Percentiles rank a stretch among this genome's conserved stretches.
Evolutionary conservation across 2,113 vertebrate genomes (phyloP).

Genomic region (Ellobius talpinus): DNA sequence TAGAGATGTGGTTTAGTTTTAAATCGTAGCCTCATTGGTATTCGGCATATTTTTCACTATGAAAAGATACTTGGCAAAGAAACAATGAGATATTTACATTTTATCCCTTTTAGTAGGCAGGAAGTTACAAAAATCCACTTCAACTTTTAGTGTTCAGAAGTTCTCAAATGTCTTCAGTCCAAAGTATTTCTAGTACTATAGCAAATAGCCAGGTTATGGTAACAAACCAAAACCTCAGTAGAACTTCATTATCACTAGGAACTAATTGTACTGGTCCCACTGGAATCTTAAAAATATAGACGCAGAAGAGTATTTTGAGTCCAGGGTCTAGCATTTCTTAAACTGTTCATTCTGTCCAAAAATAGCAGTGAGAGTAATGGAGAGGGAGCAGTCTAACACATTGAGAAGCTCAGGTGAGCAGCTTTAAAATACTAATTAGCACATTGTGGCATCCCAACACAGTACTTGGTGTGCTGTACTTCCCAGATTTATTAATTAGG

Average conservation of each 20-base stretch:
- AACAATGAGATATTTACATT: not conserved
- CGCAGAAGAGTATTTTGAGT: not conserved
- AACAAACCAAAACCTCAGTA: not conserved
- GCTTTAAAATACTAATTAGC: not conserved
- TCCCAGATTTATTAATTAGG: not conserved
- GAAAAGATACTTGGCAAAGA: constrained; percentile 22
- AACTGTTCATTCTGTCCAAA: not conserved
- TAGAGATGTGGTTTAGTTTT: not conserved
- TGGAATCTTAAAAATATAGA: not conserved
- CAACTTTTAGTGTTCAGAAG: not conserved
- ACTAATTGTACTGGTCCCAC: not conserved
- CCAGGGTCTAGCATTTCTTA: not conserved
- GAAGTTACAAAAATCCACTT: not conserved
- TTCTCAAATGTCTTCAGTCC: not conserved
- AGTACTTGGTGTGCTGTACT: not conserved
- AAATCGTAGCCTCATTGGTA: not conserved
- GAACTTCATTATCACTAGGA: not conserved
- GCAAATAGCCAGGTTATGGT: not conserved
- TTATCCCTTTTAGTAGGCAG: not conserved
- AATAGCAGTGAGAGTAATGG: not conserved
- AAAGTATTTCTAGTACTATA: not conserved
- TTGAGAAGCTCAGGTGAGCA: not conserved
- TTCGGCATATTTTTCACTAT: constrained; percentile 6
- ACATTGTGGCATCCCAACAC: not conserved
- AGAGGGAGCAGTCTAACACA: not conserved